Evolutionary conservation across 2,888 invertebrate genomes (phyloP).

Genomic region (Aleiodes alternator): DNA sequence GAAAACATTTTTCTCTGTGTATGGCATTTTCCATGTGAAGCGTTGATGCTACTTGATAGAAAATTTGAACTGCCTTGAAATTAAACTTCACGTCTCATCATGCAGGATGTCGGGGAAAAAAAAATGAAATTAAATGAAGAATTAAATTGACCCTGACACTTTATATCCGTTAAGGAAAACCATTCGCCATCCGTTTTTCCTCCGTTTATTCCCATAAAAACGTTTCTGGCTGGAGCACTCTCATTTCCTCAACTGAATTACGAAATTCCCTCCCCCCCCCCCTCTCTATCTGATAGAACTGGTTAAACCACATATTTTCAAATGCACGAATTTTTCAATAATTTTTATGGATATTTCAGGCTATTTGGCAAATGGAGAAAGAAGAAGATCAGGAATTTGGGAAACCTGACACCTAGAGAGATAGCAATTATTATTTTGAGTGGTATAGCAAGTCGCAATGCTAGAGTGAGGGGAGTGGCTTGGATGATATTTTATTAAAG

Average conservation of each 20-base stretch:
- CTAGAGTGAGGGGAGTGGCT: conserved; percentile 30
- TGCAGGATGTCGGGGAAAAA: too few relatives aligned
- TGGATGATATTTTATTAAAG: conserved; percentile 73
- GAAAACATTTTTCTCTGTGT: too few relatives aligned
- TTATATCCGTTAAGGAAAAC: background rate
- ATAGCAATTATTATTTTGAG: conserved; percentile 74
- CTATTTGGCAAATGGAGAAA: conserved; percentile 10
- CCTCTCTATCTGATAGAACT: background rate
- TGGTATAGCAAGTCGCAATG: conserved; percentile 68
- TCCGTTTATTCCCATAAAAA: background rate
- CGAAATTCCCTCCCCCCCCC: background rate
- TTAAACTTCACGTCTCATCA: too few relatives aligned
- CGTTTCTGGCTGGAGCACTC: conserved; percentile 31
- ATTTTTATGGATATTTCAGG: background rate
- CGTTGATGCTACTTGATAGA: too few relatives aligned
- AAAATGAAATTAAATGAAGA: background rate
- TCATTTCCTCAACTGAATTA: conserved; percentile 34
- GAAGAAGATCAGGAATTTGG: conserved; percentile 4
- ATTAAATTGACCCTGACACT: conserved; percentile 17
- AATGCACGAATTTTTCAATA: background rate
- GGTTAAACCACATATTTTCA: conserved; percentile 9
- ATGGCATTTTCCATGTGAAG: too few relatives aligned
- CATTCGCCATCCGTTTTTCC: conserved; percentile 27
- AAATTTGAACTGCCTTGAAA: too few relatives aligned
- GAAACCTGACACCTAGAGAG: conserved; percentile 59